phyloP scores from a whole-genome alignment of 2,797 vertebrate species.

The Phylloscopus collybita region DNA sequence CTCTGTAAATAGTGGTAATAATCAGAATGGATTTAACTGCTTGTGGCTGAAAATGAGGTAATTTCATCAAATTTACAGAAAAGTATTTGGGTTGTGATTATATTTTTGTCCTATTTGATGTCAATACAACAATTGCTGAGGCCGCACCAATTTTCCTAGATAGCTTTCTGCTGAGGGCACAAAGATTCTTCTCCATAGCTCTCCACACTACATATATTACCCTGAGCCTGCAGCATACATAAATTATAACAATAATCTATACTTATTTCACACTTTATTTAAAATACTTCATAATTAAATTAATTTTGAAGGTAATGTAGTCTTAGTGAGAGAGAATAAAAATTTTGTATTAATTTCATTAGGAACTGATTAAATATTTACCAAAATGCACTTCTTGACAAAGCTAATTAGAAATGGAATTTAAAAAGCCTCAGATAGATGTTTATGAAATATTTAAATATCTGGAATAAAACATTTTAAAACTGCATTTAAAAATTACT shows the following conservation, averaged over 20 bases:
- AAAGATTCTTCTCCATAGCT: background rate
- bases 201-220: rapidly evolving
- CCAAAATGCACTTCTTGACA: background rate
- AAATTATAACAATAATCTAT: background rate
- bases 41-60: background rate
- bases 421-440: background rate
- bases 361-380: slow-evolving; percentile 30
- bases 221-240: background rate
- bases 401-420: background rate
- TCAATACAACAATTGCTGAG: background rate
- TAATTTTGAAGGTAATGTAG: background rate
- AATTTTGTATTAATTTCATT: slow-evolving; percentile 11
- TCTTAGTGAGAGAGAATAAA: background rate
- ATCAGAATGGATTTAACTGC: background rate
- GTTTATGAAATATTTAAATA: slow-evolving; percentile 22
- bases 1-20: background rate
- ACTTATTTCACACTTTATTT: background rate
- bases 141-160: background rate
- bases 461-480: background rate
- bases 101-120: background rate
- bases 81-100: background rate
- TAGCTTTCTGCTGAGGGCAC: background rate
- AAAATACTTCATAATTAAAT: background rate
- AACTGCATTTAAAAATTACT: background rate
- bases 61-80: background rate